Conservation (phyloP, 2,888 invertebrate species). For the Barypeithes pellucidus region DNA sequence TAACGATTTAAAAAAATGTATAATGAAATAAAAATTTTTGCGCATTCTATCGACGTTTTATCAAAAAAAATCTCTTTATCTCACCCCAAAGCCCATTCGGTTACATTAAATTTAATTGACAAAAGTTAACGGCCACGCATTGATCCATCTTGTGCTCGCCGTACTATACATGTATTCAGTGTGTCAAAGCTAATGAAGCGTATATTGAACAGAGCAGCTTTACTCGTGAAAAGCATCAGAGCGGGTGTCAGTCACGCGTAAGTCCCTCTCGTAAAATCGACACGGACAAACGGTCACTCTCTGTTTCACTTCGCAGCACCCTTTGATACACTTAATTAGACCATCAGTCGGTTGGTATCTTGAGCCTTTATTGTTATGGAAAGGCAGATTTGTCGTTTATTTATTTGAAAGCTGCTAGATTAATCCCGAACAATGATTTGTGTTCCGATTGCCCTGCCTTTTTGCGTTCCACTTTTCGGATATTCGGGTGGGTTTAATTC, state of each 20-base stretch:
- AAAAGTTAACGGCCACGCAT: constrained; percentile 50
- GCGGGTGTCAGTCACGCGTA: constrained; percentile 51
- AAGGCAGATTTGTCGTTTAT: constrained; percentile 25
- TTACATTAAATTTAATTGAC: constrained; percentile 43
- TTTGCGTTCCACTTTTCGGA: too few relatives aligned
- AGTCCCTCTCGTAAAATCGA: constrained; percentile 46
- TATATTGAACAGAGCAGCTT: constrained; percentile 47
- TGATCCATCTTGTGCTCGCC: constrained; percentile 50
- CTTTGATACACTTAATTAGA: constrained; percentile 47
- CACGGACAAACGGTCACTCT: constrained; percentile 44
- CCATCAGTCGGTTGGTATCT: constrained; percentile 35
- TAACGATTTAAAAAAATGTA: too few relatives aligned
- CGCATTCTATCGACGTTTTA: not conserved
- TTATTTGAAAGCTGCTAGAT: constrained; percentile 7
- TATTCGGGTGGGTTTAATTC: too few relatives aligned
- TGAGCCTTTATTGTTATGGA: constrained; percentile 24
- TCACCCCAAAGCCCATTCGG: constrained; percentile 3
- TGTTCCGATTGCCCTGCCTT: not conserved
- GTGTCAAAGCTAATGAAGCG: constrained; percentile 50
- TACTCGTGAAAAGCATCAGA: constrained; percentile 50
- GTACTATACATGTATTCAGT: constrained; percentile 44
- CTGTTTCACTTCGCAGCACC: constrained; percentile 43
- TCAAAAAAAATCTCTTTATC: not conserved
- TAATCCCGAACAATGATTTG: constrained; percentile 10
- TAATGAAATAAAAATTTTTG: not conserved